Conservation (phyloP, 2,888 invertebrate genomes). For the Myathropa florea region DNA sequence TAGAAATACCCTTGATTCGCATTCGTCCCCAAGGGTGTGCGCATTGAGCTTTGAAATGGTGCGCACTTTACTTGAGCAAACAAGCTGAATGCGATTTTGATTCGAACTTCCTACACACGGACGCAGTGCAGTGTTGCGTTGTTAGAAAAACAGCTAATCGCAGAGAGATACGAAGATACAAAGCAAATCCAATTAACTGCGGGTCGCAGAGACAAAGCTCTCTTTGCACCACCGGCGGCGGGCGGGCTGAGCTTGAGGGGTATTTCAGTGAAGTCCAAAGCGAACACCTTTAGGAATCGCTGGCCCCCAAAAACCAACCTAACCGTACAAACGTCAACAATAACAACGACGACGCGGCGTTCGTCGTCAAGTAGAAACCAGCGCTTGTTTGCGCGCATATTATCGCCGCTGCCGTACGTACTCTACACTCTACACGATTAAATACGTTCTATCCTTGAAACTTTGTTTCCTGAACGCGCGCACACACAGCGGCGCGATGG, state of each 20-base stretch:
- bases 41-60: slow-evolving; percentile 52
- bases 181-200: slow-evolving; percentile 10
- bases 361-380: slow-evolving; percentile 28
- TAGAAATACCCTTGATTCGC: slow-evolving; percentile 43
- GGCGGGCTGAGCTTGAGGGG: not conserved
- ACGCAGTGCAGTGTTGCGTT: slow-evolving; percentile 19
- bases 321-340: not conserved
- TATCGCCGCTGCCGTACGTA: slow-evolving; percentile 36
- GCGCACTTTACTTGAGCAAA: slow-evolving; percentile 39
- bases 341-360: slow-evolving; percentile 35
- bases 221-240: no score
- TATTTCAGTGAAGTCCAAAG: slow-evolving; percentile 27
- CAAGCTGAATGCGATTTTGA: slow-evolving; percentile 33
- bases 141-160: not conserved
- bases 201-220: slow-evolving; percentile 19
- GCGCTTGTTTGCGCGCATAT: slow-evolving; percentile 41
- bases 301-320: slow-evolving; percentile 41
- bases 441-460: slow-evolving; percentile 63
- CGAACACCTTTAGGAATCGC: slow-evolving; percentile 19
- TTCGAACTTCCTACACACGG: slow-evolving; percentile 28
- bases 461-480: slow-evolving; percentile 60
- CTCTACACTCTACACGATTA: slow-evolving; percentile 34
- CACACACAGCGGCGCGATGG: slow-evolving; percentile 46
- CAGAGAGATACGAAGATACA: not conserved
- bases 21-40: slow-evolving; percentile 52